Evolutionary conservation across 2,888 invertebrate genomes (phyloP), one percentile per base, ranked within the genome.

Genomic region (Drosophila melanosoma): DNA sequence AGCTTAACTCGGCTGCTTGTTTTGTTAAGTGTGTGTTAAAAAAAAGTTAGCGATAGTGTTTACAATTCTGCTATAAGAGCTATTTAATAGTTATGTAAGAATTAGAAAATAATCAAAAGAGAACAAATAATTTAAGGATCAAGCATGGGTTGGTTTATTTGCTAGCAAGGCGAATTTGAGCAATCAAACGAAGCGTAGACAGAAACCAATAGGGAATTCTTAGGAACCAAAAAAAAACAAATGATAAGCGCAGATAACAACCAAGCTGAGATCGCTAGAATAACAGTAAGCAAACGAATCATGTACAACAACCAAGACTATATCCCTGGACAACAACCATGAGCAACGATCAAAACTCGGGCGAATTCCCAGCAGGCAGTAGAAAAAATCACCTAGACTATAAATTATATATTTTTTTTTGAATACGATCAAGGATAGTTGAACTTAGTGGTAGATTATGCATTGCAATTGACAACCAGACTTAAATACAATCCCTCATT

Each of bases 1-100:
- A 57, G 60, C 56, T 65, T 32, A 73, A 12, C 40, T 29, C 26
- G 26, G 29, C 29, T 20, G 15, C 12, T 45, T 38, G n/a, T 20
- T 36, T 7, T 23, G 2, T 38, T 45, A 58, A 45, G 12, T 26
- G n/a, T 40, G 17, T n/a, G 8, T 35, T 15, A 23, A 23, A 20
- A 17, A 17, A 23, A 51, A 17, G 17, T 49, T 12, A 1, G 26
- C 8, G 5, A 12, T n/a, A 35, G 15, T 49, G 35, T n/a, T 15
- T 23, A 7, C 1, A 12, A 3, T 15, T 45, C 20, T n/a, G 7
- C 7, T 45, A 7, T 15, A 45, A 7, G 20, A 45, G 3, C 20
- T 20, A 12, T 45, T 45, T 45, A 45, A 23, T 4, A 45, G 15
- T 45, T 45, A 15, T 45, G 1, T 23, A 15, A 15, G 4, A 15